Evolutionary conservation across 2,797 vertebrate species (phyloP), one percentile per base, ranked within the genome.

Genomic region (Molossus alvarezi): DNA sequence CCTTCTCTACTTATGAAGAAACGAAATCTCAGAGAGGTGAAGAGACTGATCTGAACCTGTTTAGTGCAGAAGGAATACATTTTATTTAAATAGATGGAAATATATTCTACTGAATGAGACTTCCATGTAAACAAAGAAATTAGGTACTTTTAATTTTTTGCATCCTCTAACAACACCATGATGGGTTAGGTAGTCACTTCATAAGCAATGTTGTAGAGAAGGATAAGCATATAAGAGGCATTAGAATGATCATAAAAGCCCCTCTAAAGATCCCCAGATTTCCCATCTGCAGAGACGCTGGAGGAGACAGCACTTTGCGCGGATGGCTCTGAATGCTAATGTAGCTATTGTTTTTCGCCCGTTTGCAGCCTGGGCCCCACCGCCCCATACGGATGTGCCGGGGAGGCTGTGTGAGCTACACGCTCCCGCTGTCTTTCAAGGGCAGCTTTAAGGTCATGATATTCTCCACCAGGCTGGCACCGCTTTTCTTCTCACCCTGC

Each of bases 311-410:
- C 21, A 18, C 76, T 92, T 88, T 21, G 88, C 10, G 48, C 11
- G 69, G 51, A 25, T 62, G 83, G 86, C n/a, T 85, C 79, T 84
- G 97, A 91, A 97, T 94, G 79, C 93, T 96, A 97, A 97, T 95
- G 41, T 4, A 45, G 64, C 55, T 84, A 88, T 87, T 96, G 94
- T 94, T 92, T 86, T 80, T 77, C 69, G 72, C 81, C 88, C 0
- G 0, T 60, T 29, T 37, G 5, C 41, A 81, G 80, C 89, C 75
- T 57, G 65, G 67, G 69, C 88, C 71, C 79, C 5, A 13, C 14
- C 0, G 7, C 51, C 58, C 65, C 0, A 2, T 6, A 18, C 0
- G 7, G 77, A 73, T 45, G 33, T 88, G 69, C 69, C n/a, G 3
- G 12, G 48, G 33, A 71, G 57, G 33, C 76, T 29, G 41, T 45